Evolutionary conservation across 2,888 invertebrate species (phyloP).

Genomic region (Pseudeuparius sepicola): DNA sequence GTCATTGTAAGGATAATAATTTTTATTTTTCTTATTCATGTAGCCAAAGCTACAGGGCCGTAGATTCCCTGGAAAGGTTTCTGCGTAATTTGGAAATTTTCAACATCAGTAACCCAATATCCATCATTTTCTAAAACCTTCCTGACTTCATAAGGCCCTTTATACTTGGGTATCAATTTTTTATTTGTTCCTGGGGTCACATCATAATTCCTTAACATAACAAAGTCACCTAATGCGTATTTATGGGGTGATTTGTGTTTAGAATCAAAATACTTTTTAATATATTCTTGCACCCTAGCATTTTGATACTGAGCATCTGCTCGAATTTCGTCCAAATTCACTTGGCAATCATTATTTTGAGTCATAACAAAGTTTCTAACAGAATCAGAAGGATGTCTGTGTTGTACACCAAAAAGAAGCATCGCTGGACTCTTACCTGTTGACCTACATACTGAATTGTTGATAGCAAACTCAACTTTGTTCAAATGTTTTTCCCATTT

Average conservation of each 20-base stretch:
- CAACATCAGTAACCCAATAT: too few species aligned
- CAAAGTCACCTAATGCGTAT: conserved; percentile 20
- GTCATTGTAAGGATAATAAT: too few species aligned
- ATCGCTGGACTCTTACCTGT: conserved; percentile 4
- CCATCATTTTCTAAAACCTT: conserved; percentile 23
- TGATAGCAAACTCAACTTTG: conserved; percentile 15
- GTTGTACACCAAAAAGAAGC: conserved; percentile 10
- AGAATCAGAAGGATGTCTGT: conserved; percentile 8
- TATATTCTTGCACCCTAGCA: too few species aligned
- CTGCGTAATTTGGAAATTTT: conserved; percentile 20
- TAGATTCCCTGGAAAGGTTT: conserved; percentile 17
- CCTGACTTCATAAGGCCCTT: conserved; percentile 22
- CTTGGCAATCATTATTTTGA: background rate
- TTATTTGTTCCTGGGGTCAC: conserved; percentile 20
- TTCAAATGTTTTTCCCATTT: conserved; percentile 11
- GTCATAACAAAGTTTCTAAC: conserved; percentile 9
- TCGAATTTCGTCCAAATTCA: conserved; percentile 7
- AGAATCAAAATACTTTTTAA: conserved; percentile 13
- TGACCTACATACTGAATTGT: conserved; percentile 12
- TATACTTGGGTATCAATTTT: conserved; percentile 23
- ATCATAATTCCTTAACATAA: conserved; percentile 21
- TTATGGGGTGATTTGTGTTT: conserved; percentile 13
- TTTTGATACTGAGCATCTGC: conserved; percentile 8
- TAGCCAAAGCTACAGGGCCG: too few species aligned
- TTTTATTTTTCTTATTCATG: too few species aligned